Conservation (phyloP, 2,888 invertebrate genomes). For the Perizoma affinitatum region DNA sequence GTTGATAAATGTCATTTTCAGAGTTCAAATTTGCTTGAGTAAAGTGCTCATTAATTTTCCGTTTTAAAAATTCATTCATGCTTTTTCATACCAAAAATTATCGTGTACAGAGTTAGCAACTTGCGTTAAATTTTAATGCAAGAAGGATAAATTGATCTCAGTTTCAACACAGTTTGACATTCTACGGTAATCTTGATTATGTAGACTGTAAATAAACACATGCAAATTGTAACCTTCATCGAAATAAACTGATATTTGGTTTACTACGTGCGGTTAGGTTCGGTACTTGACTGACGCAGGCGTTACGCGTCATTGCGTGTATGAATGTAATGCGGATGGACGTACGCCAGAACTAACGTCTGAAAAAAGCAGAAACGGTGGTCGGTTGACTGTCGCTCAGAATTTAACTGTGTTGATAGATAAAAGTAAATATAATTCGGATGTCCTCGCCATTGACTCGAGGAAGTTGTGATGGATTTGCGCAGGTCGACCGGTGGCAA, state of each 20-base stretch:
- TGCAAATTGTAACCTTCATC: constrained; percentile 30
- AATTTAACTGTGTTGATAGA: constrained; percentile 64
- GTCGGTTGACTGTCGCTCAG: constrained; percentile 55
- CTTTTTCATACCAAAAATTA: no score
- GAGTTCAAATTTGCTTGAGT: constrained; percentile 23
- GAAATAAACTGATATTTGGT: constrained; percentile 32
- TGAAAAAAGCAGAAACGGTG: constrained; percentile 43
- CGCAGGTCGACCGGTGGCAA: constrained; percentile 66
- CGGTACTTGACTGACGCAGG: constrained; percentile 44
- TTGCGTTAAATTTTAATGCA: no score
- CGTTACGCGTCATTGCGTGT: constrained; percentile 45
- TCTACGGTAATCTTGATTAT: neutral
- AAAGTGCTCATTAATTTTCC: constrained; percentile 2
- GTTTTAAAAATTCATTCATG: no score
- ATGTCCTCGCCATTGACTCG: constrained; percentile 82
- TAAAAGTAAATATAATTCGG: constrained; percentile 66
- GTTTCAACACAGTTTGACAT: no score
- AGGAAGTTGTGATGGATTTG: constrained; percentile 75
- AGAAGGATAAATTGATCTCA: no score
- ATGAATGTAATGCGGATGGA: constrained; percentile 54
- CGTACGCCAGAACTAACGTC: constrained; percentile 53
- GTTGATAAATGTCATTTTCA: constrained; percentile 44
- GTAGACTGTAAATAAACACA: constrained; percentile 13
- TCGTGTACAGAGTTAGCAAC: no score
- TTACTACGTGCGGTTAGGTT: constrained; percentile 23